These are phyloP conservation scores for cattle (Bos taurus) DNA, from an alignment of 2,113 vertebrate species.

Conservation along the genomic window DNA sequence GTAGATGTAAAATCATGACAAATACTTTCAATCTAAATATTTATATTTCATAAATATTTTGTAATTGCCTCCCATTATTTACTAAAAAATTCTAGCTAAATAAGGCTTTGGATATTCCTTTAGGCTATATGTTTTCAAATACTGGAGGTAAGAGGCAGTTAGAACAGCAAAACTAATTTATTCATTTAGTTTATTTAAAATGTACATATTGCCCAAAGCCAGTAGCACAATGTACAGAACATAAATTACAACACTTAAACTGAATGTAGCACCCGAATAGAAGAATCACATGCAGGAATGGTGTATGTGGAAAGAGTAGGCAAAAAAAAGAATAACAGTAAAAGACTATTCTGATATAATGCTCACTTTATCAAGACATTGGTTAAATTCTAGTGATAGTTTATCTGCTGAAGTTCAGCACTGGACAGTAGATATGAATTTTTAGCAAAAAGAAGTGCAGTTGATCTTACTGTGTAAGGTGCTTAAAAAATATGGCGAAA, in stretches of 20 bases:
- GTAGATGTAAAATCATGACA: neutral
- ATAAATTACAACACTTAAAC: conserved; percentile 9
- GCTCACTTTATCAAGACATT: neutral
- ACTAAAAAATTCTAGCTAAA: neutral
- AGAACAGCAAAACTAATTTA: conserved; percentile 30
- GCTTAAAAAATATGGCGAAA: neutral
- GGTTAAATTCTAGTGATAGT: neutral
- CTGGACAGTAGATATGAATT: neutral
- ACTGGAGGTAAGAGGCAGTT: neutral
- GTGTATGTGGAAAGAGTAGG: neutral
- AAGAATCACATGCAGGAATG: neutral
- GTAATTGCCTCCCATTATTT: neutral
- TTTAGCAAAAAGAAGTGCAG: neutral
- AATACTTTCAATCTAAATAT: conserved; percentile 1
- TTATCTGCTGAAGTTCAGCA: neutral
- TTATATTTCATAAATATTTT: conserved; percentile 18
- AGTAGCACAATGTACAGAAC: neutral
- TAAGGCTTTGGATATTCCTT: neutral
- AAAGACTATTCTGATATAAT: neutral
- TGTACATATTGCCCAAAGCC: conserved; percentile 15
- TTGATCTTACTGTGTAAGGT: neutral
- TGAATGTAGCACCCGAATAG: neutral
- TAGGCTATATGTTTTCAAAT: conserved; percentile 18
- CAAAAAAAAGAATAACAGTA: neutral
- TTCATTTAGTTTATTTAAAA: conserved; percentile 37